phyloP scores from a whole-genome alignment of 2,888 invertebrate species.

The Hyles lineata region DNA sequence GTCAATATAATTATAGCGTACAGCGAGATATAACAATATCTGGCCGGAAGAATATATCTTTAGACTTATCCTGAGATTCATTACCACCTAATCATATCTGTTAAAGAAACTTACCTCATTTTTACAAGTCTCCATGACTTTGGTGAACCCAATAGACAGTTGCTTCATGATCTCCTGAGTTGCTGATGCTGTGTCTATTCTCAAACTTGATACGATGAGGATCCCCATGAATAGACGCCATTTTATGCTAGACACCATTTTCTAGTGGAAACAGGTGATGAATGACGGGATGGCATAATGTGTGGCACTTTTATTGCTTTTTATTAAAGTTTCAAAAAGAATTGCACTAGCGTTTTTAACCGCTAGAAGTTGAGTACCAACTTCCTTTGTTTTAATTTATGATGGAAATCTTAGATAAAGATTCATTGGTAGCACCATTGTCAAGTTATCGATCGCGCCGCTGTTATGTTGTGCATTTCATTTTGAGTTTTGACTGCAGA shows the following conservation, averaged over 20 bases:
- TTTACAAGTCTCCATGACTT: conserved; percentile 63
- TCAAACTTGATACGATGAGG: not conserved
- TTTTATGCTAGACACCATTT: conserved; percentile 38
- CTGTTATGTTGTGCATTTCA: no score
- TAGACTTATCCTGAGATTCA: no score
- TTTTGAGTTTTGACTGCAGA: no score
- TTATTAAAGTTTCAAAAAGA: not conserved
- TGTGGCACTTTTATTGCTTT: conserved; percentile 8
- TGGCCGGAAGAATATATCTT: no score
- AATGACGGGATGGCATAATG: not conserved
- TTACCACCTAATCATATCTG: no score
- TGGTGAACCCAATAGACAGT: conserved; percentile 60
- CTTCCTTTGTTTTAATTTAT: no score
- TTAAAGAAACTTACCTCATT: conserved; percentile 57
- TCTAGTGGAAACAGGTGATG: not conserved
- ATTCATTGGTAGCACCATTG: no score
- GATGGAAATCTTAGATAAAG: not conserved
- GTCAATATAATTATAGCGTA: no score
- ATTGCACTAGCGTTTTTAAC: conserved; percentile 3
- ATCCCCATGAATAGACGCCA: conserved; percentile 47
- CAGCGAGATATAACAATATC: no score
- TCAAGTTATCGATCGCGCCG: no score
- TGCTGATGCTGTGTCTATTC: not conserved
- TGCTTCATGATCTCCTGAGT: conserved; percentile 69
- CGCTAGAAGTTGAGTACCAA: not conserved